Percentiles rank a stretch among this genome's conserved stretches.
Conservation (phyloP, 1,140 invertebrate species). For the Heliconius nattereri region DNA sequence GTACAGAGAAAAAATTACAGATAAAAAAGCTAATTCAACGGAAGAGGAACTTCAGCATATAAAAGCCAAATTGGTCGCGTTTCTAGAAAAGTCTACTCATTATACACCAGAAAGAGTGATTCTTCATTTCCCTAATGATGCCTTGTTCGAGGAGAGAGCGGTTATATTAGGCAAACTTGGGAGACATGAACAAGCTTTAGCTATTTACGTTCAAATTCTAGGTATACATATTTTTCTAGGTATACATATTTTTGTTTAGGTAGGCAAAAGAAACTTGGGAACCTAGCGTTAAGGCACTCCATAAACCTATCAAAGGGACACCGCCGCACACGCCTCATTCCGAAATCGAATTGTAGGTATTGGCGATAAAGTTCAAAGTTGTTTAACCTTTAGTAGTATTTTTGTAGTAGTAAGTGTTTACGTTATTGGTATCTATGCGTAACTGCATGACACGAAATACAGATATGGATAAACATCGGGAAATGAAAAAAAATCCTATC, state of each 20-base stretch:
- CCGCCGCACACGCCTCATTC: too few species aligned
- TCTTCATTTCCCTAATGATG: conserved; percentile 92
- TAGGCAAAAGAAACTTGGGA: not conserved
- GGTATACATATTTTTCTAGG: too few species aligned
- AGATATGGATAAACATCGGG: too few species aligned
- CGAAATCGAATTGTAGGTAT: too few species aligned
- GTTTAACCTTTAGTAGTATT: too few species aligned
- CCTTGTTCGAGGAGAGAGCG: conserved; percentile 95
- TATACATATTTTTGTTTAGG: not conserved
- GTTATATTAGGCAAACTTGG: conserved; percentile 94
- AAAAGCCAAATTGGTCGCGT: conserved; percentile 89
- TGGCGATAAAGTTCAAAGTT: too few species aligned
- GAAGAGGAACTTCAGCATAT: conserved; percentile 84
- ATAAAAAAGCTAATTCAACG: conserved; percentile 82
- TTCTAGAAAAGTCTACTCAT: conserved; percentile 90
- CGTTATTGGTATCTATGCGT: too few species aligned
- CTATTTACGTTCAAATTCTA: conserved; percentile 93
- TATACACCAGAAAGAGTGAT: conserved; percentile 95
- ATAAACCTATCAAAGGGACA: too few species aligned
- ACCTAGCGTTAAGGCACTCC: too few species aligned
- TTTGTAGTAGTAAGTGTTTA: too few species aligned
- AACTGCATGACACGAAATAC: too few species aligned
- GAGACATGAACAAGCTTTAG: conserved; percentile 94
- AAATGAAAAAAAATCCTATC: too few species aligned
- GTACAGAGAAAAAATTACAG: conserved; percentile 85